These are phyloP conservation scores for Oreochromis mossambicus DNA, from an alignment of 2,797 vertebrate species.

Conservation along the genomic window DNA sequence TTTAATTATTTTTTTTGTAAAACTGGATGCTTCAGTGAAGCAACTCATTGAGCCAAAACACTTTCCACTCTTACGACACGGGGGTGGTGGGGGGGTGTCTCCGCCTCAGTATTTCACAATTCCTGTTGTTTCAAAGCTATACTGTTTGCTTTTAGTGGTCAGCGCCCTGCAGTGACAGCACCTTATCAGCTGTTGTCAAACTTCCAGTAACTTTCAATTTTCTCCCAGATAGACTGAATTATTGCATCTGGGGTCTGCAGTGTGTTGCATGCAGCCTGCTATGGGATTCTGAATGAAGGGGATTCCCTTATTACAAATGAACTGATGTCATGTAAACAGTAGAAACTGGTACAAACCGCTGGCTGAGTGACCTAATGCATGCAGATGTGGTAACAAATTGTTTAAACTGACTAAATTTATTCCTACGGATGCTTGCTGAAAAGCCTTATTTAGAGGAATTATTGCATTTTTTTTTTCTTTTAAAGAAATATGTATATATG, in stretches of 20 bases:
- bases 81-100: too few relatives aligned
- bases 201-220: constrained; percentile 15
- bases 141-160: constrained; percentile 40
- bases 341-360: neutral
- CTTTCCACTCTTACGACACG: neutral
- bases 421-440: neutral
- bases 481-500: neutral
- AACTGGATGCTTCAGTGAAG: constrained; percentile 50
- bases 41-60: constrained; percentile 37
- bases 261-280: constrained; percentile 14
- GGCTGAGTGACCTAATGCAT: constrained; percentile 6
- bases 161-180: constrained; percentile 20
- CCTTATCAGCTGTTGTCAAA: constrained; percentile 32
- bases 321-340: neutral
- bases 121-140: constrained; percentile 12
- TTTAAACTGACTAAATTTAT: neutral
- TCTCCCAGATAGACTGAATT: neutral
- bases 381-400: neutral
- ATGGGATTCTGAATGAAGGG: neutral
- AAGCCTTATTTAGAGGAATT: neutral
- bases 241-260: neutral
- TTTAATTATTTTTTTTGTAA: neutral
- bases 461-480: rapidly evolving
- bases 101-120: neutral
- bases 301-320: neutral